Conservation (phyloP, 2,888 invertebrate species). For the Phyllotreta cruciferae region DNA sequence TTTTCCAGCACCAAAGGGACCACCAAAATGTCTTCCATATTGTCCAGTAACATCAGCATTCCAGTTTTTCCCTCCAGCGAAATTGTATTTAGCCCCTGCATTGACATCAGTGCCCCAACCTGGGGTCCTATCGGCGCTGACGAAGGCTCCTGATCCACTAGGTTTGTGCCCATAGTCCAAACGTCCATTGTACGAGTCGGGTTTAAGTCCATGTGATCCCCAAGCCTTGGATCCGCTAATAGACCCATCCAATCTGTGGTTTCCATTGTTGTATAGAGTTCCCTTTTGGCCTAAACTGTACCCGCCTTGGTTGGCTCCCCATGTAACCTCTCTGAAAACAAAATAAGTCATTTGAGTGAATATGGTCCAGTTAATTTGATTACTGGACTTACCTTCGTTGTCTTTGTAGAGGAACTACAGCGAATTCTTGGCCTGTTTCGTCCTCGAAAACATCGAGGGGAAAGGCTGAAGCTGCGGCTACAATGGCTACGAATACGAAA, state of each 20-base stretch:
- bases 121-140: conserved; percentile 42
- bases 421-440: conserved; percentile 36
- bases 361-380: background rate
- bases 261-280: conserved; percentile 42
- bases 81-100: conserved; percentile 44
- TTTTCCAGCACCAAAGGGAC: background rate
- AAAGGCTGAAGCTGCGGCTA: conserved; percentile 33
- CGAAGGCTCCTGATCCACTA: conserved; percentile 43
- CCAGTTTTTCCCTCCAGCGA: conserved; percentile 40
- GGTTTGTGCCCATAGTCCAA: conserved; percentile 47
- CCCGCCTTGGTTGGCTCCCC: conserved; percentile 22
- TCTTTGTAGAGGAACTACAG: conserved; percentile 34
- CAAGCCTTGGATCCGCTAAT: conserved; percentile 46
- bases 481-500: too few species aligned
- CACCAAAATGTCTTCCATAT: conserved; percentile 39
- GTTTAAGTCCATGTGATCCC: conserved; percentile 41
- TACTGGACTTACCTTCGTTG: conserved; percentile 34
- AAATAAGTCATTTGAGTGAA: background rate
- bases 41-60: conserved; percentile 44
- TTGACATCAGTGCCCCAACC: conserved; percentile 46
- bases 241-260: conserved; percentile 45
- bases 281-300: conserved; percentile 42
- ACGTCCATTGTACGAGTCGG: conserved; percentile 46
- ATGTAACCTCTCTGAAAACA: conserved; percentile 17
- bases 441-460: conserved; percentile 39